Conservation (phyloP, 2,888 invertebrate species). For the Furcula furcula region DNA sequence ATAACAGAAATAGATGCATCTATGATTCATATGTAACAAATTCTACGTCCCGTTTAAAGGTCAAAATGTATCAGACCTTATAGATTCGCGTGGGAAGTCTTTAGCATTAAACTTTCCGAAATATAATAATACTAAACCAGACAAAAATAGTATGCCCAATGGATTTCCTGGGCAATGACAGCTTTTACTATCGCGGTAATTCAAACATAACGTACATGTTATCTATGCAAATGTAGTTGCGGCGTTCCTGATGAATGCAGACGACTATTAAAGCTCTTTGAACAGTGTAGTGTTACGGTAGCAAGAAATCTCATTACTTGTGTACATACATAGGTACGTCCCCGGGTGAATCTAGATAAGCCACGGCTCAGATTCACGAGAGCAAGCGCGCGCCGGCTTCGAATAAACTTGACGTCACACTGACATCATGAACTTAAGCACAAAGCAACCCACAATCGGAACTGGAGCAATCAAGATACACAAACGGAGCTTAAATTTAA, state of each 20-base stretch:
- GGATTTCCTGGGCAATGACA: too few relatives aligned
- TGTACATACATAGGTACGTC: slow-evolving; percentile 36
- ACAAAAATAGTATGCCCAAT: neutral
- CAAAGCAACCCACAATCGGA: slow-evolving; percentile 40
- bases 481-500: slow-evolving; percentile 33
- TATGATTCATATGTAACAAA: neutral
- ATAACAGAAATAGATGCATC: neutral
- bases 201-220: slow-evolving; percentile 5
- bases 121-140: neutral
- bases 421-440: slow-evolving; percentile 41
- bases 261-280: slow-evolving; percentile 27
- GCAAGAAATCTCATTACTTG: slow-evolving; percentile 42
- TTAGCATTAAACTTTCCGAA: neutral
- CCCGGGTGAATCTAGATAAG: slow-evolving; percentile 44
- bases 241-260: slow-evolving; percentile 25
- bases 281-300: slow-evolving; percentile 25
- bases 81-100: neutral
- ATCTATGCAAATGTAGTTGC: slow-evolving; percentile 13
- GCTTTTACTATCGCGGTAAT: neutral
- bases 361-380: slow-evolving; percentile 37
- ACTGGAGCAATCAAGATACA: slow-evolving; percentile 39
- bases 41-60: neutral
- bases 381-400: slow-evolving; percentile 35
- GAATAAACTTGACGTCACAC: slow-evolving; percentile 39
- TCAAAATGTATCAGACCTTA: neutral